Percentiles rank a stretch among this genome's conserved stretches.
phyloP scores from a whole-genome alignment of 1,140 invertebrate species.

The Drosophila ironensis region DNA sequence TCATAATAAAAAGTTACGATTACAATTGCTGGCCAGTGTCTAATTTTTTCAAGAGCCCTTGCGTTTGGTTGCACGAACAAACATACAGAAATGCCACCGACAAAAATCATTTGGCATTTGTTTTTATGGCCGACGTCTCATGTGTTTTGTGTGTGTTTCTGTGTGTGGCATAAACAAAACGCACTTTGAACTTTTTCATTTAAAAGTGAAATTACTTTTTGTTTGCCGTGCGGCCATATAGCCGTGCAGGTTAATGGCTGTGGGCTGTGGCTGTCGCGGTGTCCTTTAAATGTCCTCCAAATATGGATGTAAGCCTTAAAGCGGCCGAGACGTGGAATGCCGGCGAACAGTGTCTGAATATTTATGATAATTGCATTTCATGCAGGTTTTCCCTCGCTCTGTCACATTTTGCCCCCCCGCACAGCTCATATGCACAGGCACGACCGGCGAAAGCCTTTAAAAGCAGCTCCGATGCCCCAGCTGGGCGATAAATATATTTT shows the following conservation, averaged over 20 bases:
- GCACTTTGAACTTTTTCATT: slow-evolving; percentile 79
- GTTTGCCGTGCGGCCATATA: slow-evolving; percentile 17
- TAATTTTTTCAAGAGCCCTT: slow-evolving; percentile 48
- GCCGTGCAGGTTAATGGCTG: slow-evolving; percentile 55
- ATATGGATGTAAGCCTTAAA: slow-evolving; percentile 44
- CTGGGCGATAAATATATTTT: slow-evolving; percentile 52
- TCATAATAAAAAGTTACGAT: slow-evolving; percentile 70
- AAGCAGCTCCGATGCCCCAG: slow-evolving; percentile 47
- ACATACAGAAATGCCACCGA: slow-evolving; percentile 14
- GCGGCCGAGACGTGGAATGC: not conserved
- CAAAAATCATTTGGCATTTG: slow-evolving; percentile 73
- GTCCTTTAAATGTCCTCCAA: slow-evolving; percentile 74
- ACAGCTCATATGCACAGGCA: slow-evolving; percentile 45
- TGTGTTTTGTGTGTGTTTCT: slow-evolving; percentile 16
- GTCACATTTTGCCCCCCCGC: not conserved
- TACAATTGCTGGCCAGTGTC: slow-evolving; percentile 63
- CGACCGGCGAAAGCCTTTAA: slow-evolving; percentile 64
- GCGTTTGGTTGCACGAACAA: not conserved
- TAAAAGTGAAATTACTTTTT: slow-evolving; percentile 78
- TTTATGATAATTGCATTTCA: slow-evolving; percentile 79
- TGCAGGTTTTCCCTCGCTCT: slow-evolving; percentile 41
- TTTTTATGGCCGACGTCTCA: slow-evolving; percentile 66
- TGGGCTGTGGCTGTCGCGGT: slow-evolving; percentile 34
- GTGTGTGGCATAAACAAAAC: slow-evolving; percentile 51
- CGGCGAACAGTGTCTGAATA: slow-evolving; percentile 53